These are phyloP conservation scores for Etheostoma spectabile DNA, from an alignment of 2,113 vertebrate species.

Conservation along the genomic window DNA sequence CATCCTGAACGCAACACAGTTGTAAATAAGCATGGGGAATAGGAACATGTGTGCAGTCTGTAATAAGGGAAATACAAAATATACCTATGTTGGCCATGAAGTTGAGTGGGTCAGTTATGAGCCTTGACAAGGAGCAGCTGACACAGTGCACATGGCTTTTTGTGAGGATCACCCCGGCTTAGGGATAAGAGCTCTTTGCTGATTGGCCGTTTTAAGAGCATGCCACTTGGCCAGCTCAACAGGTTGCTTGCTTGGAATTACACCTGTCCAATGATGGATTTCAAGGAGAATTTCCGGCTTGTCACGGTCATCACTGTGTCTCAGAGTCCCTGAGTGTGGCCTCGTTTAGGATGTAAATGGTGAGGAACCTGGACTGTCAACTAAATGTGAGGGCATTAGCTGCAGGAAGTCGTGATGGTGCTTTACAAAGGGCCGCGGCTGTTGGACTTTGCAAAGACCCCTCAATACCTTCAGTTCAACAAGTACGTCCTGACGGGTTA, in stretches of 20 bases:
- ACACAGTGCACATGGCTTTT: constrained; percentile 47
- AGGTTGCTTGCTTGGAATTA: constrained; percentile 64
- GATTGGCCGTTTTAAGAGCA: constrained; percentile 74
- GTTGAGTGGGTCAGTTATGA: constrained; percentile 25
- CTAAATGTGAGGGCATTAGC: constrained; percentile 37
- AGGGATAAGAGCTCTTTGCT: constrained; percentile 60
- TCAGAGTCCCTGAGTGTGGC: not conserved
- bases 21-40: not conserved
- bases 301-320: constrained; percentile 17
- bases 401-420: constrained; percentile 72
- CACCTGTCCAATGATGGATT: constrained; percentile 63
- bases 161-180: constrained; percentile 78
- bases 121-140: constrained; percentile 49
- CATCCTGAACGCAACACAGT: not conserved
- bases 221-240: constrained; percentile 72
- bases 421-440: constrained; percentile 86
- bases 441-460: constrained; percentile 89
- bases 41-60: not conserved
- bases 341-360: constrained; percentile 53
- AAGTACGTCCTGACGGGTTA: constrained; percentile 92
- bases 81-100: constrained; percentile 11
- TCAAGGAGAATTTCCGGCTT: constrained; percentile 18
- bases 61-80: constrained; percentile 28
- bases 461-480: constrained; percentile 92
- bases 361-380: constrained; percentile 24